phyloP scores from a whole-genome alignment of 1,140 invertebrate genomes.

The Halictus rubicundus region DNA sequence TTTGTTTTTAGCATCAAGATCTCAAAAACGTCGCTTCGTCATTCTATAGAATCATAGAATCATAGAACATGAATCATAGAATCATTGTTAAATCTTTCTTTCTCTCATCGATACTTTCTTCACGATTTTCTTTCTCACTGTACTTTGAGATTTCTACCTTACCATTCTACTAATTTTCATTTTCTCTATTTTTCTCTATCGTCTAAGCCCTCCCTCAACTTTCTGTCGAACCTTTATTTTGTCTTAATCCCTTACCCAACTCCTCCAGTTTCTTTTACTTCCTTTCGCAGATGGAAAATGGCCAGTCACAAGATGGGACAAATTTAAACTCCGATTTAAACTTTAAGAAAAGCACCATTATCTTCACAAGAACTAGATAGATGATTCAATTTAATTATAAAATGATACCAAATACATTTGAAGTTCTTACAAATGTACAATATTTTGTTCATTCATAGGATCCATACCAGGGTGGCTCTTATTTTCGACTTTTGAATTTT shows the following conservation, averaged over 20 bases:
- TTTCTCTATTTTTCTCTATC: background rate
- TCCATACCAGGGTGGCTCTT: too few relatives aligned
- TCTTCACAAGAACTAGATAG: too few relatives aligned
- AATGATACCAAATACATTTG: background rate
- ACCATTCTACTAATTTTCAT: background rate
- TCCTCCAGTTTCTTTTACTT: constrained; percentile 27
- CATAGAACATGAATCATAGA: too few relatives aligned
- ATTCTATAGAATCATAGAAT: too few relatives aligned
- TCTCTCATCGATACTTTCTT: background rate
- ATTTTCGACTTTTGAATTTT: too few relatives aligned
- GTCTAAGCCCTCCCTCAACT: background rate
- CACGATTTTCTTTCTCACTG: background rate
- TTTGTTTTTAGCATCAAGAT: too few relatives aligned
- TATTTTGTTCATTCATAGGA: too few relatives aligned
- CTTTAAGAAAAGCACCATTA: background rate
- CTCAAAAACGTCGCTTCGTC: too few relatives aligned
- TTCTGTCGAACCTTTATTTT: constrained; percentile 12
- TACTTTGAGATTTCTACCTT: background rate
- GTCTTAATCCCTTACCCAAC: constrained; percentile 30
- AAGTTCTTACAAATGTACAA: too few relatives aligned
- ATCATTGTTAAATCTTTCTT: background rate
- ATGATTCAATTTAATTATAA: background rate
- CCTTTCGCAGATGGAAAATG: constrained; percentile 12
- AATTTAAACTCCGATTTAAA: constrained; percentile 9
- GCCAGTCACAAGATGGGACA: constrained; percentile 12